phyloP scores from a whole-genome alignment of 1,140 invertebrate species.

The Tetragonula clypearis region DNA sequence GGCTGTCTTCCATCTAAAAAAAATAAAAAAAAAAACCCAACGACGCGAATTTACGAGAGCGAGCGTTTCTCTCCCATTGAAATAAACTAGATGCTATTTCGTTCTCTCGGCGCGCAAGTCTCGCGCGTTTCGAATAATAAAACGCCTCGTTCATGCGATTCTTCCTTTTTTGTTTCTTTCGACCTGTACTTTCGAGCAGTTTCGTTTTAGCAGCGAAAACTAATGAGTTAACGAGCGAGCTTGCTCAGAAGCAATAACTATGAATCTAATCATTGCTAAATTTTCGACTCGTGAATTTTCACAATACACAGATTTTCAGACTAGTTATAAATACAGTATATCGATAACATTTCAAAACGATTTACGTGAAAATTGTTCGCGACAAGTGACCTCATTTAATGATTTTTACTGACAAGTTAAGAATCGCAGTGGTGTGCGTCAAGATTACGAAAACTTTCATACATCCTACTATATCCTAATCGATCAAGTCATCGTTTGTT shows the following conservation, averaged over 20 bases:
- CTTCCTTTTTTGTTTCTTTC: background rate
- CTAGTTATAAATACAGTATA: no score
- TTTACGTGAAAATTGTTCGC: no score
- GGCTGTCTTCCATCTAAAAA: background rate
- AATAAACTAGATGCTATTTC: background rate
- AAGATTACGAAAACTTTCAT: background rate
- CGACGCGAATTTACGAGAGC: constrained; percentile 4
- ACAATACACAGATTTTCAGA: no score
- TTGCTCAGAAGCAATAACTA: background rate
- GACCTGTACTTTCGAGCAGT: no score
- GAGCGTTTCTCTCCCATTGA: background rate
- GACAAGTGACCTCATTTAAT: no score
- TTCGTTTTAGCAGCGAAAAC: background rate
- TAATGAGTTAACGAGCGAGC: background rate
- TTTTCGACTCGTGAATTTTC: background rate
- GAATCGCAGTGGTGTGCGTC: background rate
- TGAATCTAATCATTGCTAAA: background rate
- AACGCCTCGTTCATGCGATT: background rate
- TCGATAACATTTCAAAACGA: no score
- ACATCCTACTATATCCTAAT: background rate
- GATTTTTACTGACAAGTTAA: background rate
- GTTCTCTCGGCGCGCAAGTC: background rate
- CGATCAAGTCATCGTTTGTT: background rate
- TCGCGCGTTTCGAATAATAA: constrained; percentile 5
- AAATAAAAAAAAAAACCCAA: background rate